A percentile compares a stretch with the other conserved stretches of the same genome.
Evolutionary conservation across 2,113 vertebrate species (phyloP).

Genomic region (Strigops habroptila): DNA sequence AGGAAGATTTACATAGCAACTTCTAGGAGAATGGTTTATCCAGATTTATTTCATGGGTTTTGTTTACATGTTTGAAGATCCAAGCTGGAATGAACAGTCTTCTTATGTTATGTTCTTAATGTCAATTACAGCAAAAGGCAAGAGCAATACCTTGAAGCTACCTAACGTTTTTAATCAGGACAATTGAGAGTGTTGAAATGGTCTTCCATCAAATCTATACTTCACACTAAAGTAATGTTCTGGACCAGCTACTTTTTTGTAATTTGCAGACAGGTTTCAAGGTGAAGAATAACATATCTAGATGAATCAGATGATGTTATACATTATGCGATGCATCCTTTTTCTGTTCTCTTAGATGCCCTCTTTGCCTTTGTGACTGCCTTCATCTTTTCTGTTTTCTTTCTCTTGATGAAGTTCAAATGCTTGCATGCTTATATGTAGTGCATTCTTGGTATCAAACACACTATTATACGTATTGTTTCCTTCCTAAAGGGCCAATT

Average conservation of each 20-base stretch:
- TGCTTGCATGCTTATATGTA: conserved; percentile 29
- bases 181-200: neutral
- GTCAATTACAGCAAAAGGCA: neutral
- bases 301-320: neutral
- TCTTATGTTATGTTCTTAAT: neutral
- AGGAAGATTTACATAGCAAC: neutral
- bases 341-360: neutral
- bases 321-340: neutral
- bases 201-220: neutral
- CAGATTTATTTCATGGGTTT: neutral
- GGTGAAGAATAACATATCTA: neutral
- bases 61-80: neutral
- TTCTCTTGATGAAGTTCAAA: conserved; percentile 9
- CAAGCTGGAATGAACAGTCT: neutral
- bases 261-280: neutral
- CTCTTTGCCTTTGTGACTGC: neutral
- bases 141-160: neutral
- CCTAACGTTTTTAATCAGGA: neutral
- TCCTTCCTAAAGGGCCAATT: conserved; percentile 59
- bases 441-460: conserved; percentile 49
- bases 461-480: conserved; percentile 63
- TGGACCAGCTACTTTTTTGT: neutral
- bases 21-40: neutral
- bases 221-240: neutral
- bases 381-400: neutral